phyloP scores from a whole-genome alignment of 2,113 vertebrate species.

The Sapayoa aenigma region DNA sequence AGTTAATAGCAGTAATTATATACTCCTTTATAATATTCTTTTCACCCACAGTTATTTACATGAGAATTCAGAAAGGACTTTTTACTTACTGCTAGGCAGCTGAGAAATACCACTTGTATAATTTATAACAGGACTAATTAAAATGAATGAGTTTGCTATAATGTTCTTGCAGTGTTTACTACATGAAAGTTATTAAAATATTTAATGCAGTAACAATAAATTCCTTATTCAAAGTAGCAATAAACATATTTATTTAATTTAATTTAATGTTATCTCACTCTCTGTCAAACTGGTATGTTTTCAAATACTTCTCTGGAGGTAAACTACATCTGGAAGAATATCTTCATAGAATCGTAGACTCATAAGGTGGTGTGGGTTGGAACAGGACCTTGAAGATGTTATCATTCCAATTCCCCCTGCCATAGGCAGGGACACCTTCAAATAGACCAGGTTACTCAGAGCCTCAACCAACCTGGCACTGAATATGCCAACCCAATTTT shows the following conservation, averaged over 20 bases:
- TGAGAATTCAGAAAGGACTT: constrained; percentile 61
- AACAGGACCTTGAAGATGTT: neutral
- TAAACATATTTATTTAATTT: constrained; percentile 65
- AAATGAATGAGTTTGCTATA: constrained; percentile 69
- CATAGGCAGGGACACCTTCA: neutral
- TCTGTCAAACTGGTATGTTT: constrained; percentile 29
- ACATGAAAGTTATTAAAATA: constrained; percentile 68
- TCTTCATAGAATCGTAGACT: neutral
- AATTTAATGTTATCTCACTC: constrained; percentile 56
- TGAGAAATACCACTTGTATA: constrained; percentile 45
- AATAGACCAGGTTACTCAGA: neutral
- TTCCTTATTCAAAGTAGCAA: constrained; percentile 54
- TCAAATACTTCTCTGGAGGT: neutral
- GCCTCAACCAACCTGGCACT: neutral
- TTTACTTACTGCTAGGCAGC: constrained; percentile 61
- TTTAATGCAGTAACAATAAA: constrained; percentile 52
- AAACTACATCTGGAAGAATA: neutral
- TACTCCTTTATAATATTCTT: constrained; percentile 54
- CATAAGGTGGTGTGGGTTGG: neutral
- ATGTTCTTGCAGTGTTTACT: constrained; percentile 51
- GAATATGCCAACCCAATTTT: neutral
- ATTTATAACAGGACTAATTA: constrained; percentile 78
- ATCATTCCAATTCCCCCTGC: neutral
- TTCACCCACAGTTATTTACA: constrained; percentile 69
- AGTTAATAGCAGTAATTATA: constrained; percentile 57